Evolutionary conservation across 2,113 vertebrate genomes (phyloP).

Genomic region (Pterocles burchelli): DNA sequence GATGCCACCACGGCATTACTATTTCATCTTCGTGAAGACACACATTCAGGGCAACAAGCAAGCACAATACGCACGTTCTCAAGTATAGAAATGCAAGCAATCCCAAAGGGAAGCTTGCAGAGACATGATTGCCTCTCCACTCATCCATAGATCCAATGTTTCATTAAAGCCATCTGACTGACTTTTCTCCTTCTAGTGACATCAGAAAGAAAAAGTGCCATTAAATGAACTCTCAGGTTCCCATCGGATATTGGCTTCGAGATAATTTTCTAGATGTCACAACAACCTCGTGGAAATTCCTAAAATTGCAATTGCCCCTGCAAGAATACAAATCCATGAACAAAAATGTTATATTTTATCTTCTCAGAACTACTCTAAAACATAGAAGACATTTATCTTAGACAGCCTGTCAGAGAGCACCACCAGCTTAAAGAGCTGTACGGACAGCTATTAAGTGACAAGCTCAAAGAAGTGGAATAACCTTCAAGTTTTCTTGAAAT

Average conservation of each 20-base stretch:
- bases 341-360: slow-evolving; percentile 17
- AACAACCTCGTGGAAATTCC: neutral
- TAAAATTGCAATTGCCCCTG: neutral
- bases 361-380: slow-evolving; percentile 58
- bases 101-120: neutral
- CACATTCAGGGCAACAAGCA: neutral
- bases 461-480: neutral
- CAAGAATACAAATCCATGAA: slow-evolving; percentile 8
- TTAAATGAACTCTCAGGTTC: neutral
- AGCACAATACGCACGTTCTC: neutral
- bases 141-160: neutral
- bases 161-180: neutral
- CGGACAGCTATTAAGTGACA: slow-evolving; percentile 9
- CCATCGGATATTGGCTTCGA: neutral
- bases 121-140: neutral
- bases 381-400: slow-evolving; percentile 28
- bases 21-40: neutral
- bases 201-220: neutral
- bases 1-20: neutral
- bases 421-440: slow-evolving; percentile 30
- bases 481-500: neutral
- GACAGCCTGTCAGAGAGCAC: neutral
- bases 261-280: neutral
- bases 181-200: neutral
- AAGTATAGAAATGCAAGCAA: neutral